Conservation (phyloP, 2,797 vertebrate species). For the Chloroceryle inda region DNA sequence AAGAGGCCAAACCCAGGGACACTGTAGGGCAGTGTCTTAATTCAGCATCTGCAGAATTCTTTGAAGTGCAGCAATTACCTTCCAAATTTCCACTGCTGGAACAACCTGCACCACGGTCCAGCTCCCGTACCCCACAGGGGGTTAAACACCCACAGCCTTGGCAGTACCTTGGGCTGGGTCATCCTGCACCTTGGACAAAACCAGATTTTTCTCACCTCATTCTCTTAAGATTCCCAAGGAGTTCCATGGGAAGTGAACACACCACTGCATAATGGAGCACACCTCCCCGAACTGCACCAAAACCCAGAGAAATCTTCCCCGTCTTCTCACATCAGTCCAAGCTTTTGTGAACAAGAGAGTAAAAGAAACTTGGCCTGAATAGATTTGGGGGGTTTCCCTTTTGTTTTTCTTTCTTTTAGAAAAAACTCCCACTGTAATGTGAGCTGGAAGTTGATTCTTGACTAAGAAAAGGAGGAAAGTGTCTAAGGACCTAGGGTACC, state of each 20-base stretch:
- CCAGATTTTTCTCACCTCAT: background rate
- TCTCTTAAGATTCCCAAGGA: background rate
- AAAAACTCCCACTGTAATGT: background rate
- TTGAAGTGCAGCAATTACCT: background rate
- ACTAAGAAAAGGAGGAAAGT: background rate
- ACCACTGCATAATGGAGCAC: background rate
- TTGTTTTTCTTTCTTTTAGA: background rate
- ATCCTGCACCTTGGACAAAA: background rate
- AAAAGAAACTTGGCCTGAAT: background rate
- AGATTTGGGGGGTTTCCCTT: background rate
- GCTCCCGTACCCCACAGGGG: background rate
- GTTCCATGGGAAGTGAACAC: background rate
- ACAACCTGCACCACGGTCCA: rapidly evolving
- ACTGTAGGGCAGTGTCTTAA: background rate
- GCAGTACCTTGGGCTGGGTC: background rate
- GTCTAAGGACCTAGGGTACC: background rate
- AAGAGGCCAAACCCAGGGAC: background rate
- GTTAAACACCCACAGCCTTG: background rate
- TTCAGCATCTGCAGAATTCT: background rate
- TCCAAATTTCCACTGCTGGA: background rate
- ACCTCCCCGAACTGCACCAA: background rate
- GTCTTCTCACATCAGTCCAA: background rate
- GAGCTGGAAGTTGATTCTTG: background rate
- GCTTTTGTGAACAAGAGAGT: background rate
- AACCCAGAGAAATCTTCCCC: conserved; percentile 7